Percentiles rank a stretch among this genome's conserved stretches.
phyloP scores from a whole-genome alignment of 2,888 invertebrate genomes.

The Euplexia lucipara region DNA sequence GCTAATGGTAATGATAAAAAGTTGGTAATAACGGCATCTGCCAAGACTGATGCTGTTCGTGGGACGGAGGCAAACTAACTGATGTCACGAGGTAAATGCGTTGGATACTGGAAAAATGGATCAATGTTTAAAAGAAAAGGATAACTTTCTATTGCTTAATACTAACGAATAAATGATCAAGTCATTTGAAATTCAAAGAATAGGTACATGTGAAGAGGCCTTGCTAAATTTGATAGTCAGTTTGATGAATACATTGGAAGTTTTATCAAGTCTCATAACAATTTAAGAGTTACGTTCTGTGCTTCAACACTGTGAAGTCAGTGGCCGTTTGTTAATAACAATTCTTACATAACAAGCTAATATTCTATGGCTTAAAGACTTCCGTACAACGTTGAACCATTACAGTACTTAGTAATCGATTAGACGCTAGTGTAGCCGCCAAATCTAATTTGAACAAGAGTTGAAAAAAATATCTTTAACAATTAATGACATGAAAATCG shows the following conservation, averaged over 20 bases:
- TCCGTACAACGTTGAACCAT: neutral
- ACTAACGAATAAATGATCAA: neutral
- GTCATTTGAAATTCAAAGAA: neutral
- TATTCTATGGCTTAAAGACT: constrained; percentile 8
- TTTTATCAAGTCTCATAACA: neutral
- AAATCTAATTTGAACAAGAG: too few species aligned
- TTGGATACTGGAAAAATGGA: constrained; percentile 3
- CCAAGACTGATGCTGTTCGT: constrained; percentile 11
- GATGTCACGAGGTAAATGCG: neutral
- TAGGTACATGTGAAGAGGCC: neutral
- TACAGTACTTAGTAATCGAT: neutral
- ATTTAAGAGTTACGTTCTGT: neutral
- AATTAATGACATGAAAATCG: neutral
- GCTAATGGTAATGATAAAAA: constrained; percentile 51
- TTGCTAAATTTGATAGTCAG: neutral
- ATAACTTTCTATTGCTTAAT: neutral
- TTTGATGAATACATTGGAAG: neutral
- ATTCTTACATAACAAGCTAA: neutral
- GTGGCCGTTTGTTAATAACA: neutral
- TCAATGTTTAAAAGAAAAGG: neutral
- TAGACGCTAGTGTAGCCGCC: neutral
- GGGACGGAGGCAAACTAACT: constrained; percentile 1
- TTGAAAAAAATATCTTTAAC: neutral
- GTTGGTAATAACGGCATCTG: constrained; percentile 51
- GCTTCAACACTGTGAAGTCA: neutral